Conservation (phyloP, 2,113 vertebrate genomes). For the Megalops atlanticus region DNA sequence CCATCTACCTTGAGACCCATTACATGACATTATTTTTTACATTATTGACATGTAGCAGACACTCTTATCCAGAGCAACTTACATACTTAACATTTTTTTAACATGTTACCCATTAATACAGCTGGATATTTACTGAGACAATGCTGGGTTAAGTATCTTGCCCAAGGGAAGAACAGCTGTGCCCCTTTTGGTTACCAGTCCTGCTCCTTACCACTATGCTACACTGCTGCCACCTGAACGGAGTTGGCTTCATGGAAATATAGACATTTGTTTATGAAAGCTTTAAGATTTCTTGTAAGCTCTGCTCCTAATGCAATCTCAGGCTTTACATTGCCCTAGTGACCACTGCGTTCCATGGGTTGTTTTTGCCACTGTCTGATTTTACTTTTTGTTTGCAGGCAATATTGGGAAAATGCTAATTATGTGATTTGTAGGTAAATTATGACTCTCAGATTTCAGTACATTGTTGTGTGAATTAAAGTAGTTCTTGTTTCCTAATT, state of each 20-base stretch:
- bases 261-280: background rate
- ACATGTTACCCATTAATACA: too few species aligned
- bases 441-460: background rate
- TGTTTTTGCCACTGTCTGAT: background rate
- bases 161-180: too few species aligned
- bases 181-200: too few species aligned
- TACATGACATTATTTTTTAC: too few species aligned
- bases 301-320: background rate
- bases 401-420: constrained; percentile 15
- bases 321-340: background rate
- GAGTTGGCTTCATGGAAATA: background rate
- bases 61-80: too few species aligned
- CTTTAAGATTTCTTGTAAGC: background rate
- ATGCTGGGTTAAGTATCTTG: too few species aligned
- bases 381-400: constrained; percentile 4
- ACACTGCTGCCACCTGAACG: too few species aligned
- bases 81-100: too few species aligned
- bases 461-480: constrained; percentile 8
- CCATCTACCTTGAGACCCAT: too few species aligned
- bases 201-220: too few species aligned
- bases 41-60: too few species aligned
- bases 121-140: too few species aligned
- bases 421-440: constrained; percentile 8
- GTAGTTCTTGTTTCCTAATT: constrained; percentile 22
- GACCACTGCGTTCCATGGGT: background rate